phyloP scores from a whole-genome alignment of 2,113 vertebrate genomes.

The Rissa tridactyla region DNA sequence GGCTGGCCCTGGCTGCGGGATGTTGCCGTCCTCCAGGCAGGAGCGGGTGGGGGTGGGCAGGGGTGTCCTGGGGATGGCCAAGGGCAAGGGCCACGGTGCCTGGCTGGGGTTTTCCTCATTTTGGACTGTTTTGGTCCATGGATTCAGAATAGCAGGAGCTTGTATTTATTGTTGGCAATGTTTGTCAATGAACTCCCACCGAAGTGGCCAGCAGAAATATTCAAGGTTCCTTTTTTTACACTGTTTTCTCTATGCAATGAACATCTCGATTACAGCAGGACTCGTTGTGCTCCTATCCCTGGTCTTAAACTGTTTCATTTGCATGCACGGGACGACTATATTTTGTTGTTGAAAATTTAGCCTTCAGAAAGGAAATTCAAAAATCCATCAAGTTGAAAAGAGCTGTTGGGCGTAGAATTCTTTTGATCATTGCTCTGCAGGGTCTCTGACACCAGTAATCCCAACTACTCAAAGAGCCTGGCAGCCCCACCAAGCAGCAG shows the following conservation, averaged over 20 bases:
- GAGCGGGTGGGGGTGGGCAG: neutral
- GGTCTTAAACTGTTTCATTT: constrained; percentile 39
- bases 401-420: constrained; percentile 62
- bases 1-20: neutral
- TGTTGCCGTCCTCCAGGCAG: accelerated
- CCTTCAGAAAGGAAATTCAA: constrained; percentile 62
- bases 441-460: constrained; percentile 39
- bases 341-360: constrained; percentile 54
- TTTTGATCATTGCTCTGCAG: constrained; percentile 57
- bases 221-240: neutral
- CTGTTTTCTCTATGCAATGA: constrained; percentile 45
- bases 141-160: neutral
- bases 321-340: constrained; percentile 43
- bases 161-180: neutral
- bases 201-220: neutral
- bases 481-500: constrained; percentile 28
- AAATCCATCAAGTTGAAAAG: constrained; percentile 61
- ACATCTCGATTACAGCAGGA: constrained; percentile 55
- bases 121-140: accelerated
- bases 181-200: no score
- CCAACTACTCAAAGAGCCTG: constrained; percentile 41
- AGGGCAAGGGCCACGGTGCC: accelerated
- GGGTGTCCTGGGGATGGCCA: neutral
- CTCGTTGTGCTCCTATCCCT: constrained; percentile 48
- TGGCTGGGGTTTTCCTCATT: neutral